phyloP scores from a whole-genome alignment of 2,888 invertebrate genomes.

The Scelioninae gen. 2 region DNA sequence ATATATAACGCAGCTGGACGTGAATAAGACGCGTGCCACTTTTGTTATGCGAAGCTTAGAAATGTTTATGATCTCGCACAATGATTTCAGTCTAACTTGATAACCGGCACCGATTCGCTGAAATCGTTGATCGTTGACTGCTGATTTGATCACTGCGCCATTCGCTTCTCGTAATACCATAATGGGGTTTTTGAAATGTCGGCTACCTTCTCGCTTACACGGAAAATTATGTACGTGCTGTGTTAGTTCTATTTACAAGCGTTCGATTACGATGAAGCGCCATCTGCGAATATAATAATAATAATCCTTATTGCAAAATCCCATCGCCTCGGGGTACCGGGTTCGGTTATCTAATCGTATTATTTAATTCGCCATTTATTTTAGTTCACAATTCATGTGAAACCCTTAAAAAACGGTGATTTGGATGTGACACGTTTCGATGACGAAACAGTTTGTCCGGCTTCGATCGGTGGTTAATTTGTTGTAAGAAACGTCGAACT shows the following conservation, averaged over 20 bases:
- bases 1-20: conserved; percentile 52
- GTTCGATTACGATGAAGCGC: conserved; percentile 28
- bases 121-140: conserved; percentile 26
- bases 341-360: conserved; percentile 13
- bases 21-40: conserved; percentile 48
- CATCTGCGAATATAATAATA: conserved; percentile 26
- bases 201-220: conserved; percentile 18
- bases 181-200: conserved; percentile 40
- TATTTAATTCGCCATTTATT: conserved; percentile 21
- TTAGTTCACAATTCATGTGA: conserved; percentile 55
- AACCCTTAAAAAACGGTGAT: conserved; percentile 49
- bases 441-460: conserved; percentile 27
- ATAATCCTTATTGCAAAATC: conserved; percentile 36
- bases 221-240: conserved; percentile 7
- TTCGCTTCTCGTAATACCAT: conserved; percentile 11
- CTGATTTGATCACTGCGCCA: conserved; percentile 30
- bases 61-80: conserved; percentile 10
- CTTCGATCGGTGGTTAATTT: conserved; percentile 24
- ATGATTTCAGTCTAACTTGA: conserved; percentile 49
- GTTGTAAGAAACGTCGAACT: conserved; percentile 42
- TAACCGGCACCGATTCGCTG: conserved; percentile 40
- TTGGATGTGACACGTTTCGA: conserved; percentile 28
- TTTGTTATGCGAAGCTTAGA: conserved; percentile 23
- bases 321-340: conserved; percentile 11
- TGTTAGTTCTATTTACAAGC: conserved; percentile 15